A percentile compares a stretch with the other conserved stretches of the same genome.
phyloP scores from a whole-genome alignment of 2,888 invertebrate species.

The Iselma pallidipennis region DNA sequence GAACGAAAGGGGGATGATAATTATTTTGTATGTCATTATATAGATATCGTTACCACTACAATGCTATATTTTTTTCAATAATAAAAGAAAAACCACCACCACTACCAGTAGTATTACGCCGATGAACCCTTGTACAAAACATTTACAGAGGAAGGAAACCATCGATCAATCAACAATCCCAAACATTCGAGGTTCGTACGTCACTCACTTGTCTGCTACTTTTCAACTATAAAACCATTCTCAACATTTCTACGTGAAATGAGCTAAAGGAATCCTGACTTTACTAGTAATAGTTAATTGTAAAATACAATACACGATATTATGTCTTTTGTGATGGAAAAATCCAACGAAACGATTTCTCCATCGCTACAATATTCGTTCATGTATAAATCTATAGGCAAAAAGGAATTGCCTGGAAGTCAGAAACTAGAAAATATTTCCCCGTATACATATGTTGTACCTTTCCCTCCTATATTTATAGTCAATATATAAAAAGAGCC shows the following conservation, averaged over 20 bases:
- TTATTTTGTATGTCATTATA: background rate
- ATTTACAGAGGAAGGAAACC: conserved; percentile 34
- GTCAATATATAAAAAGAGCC: too few species aligned
- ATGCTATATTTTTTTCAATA: background rate
- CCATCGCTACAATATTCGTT: too few species aligned
- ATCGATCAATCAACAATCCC: conserved; percentile 51
- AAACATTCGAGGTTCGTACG: conserved; percentile 45
- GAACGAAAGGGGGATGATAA: background rate
- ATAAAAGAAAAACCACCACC: conserved; percentile 5
- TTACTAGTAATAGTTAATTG: conserved; percentile 15
- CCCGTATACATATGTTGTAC: too few species aligned
- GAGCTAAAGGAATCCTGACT: conserved; percentile 34
- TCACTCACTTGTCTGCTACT: conserved; percentile 46
- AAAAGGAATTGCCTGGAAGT: too few species aligned
- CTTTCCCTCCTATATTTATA: too few species aligned
- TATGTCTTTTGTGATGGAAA: too few species aligned
- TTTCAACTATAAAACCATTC: conserved; percentile 41
- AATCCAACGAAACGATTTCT: too few species aligned
- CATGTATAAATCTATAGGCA: too few species aligned
- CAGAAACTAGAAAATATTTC: too few species aligned
- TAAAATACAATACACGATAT: background rate
- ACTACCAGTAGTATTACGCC: too few species aligned
- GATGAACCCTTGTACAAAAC: conserved; percentile 21
- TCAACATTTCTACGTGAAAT: conserved; percentile 42
- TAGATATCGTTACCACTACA: background rate